These are phyloP conservation scores for Azemiops feae DNA, from an alignment of 2,113 vertebrate species.

Conservation along the genomic window DNA sequence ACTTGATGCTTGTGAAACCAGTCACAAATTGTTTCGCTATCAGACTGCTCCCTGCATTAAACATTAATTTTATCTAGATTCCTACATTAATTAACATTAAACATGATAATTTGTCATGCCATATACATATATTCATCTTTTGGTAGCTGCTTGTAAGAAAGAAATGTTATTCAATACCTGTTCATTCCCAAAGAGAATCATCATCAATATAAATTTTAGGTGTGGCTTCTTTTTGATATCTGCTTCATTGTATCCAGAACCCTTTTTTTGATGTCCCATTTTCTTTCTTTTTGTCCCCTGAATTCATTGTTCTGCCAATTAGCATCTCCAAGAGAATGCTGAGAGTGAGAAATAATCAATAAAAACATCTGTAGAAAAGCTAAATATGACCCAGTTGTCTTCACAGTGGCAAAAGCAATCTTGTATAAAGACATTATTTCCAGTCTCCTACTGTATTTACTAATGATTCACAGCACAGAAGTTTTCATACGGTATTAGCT, in stretches of 20 bases:
- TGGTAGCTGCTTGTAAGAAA: not conserved
- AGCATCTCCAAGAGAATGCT: not conserved
- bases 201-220: not conserved
- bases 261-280: not conserved
- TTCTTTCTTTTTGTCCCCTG: not conserved
- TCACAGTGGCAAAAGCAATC: not conserved
- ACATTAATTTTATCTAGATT: not conserved
- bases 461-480: not conserved
- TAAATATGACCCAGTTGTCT: not conserved
- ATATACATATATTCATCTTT: not conserved
- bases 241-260: not conserved
- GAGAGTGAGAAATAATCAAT: not conserved
- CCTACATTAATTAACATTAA: not conserved
- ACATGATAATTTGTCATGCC: not conserved
- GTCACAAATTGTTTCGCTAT: not conserved
- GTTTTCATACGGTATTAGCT: not conserved
- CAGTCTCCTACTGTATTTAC: not conserved
- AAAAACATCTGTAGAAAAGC: not conserved
- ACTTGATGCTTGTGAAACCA: not conserved
- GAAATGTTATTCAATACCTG: not conserved
- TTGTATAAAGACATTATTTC: not conserved
- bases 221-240: not conserved
- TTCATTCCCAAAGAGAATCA: not conserved
- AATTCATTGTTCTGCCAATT: not conserved
- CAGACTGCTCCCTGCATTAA: not conserved